Conservation (phyloP, 1,140 invertebrate genomes). For the Penaeus japonicus region DNA sequence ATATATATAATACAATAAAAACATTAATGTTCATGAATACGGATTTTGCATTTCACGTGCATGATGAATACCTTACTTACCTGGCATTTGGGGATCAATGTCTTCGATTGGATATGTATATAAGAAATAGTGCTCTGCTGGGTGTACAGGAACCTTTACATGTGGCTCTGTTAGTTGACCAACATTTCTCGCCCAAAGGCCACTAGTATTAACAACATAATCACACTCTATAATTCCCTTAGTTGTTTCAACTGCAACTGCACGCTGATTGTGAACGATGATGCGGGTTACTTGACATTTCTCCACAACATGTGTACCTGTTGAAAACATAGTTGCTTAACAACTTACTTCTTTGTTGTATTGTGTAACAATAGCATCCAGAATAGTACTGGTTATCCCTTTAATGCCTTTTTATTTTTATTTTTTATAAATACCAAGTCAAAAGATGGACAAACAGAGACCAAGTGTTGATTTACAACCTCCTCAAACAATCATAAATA, state of each 20-base stretch:
- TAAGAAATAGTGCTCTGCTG: slow-evolving; percentile 69
- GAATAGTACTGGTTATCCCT: too few relatives aligned
- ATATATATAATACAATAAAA: too few relatives aligned
- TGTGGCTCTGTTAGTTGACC: slow-evolving; percentile 60
- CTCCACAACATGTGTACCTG: slow-evolving; percentile 86
- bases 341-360: too few relatives aligned
- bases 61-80: slow-evolving; percentile 60
- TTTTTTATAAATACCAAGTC: background rate
- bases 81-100: slow-evolving; percentile 66
- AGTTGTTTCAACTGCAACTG: slow-evolving; percentile 67
- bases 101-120: slow-evolving; percentile 67
- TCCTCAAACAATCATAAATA: background rate
- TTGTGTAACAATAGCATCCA: too few relatives aligned
- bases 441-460: background rate
- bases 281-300: slow-evolving; percentile 79
- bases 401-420: background rate
- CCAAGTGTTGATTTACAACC: background rate
- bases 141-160: slow-evolving; percentile 67
- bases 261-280: slow-evolving; percentile 66
- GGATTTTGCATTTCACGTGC: too few relatives aligned
- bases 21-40: too few relatives aligned
- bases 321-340: too few relatives aligned
- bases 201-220: slow-evolving; percentile 71
- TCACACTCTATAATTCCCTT: slow-evolving; percentile 69
- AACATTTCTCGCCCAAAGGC: slow-evolving; percentile 65